A percentile compares a stretch with the other conserved stretches of the same genome.
Conservation (phyloP, 1,140 invertebrate species). For the Drosophila persimilis region DNA sequence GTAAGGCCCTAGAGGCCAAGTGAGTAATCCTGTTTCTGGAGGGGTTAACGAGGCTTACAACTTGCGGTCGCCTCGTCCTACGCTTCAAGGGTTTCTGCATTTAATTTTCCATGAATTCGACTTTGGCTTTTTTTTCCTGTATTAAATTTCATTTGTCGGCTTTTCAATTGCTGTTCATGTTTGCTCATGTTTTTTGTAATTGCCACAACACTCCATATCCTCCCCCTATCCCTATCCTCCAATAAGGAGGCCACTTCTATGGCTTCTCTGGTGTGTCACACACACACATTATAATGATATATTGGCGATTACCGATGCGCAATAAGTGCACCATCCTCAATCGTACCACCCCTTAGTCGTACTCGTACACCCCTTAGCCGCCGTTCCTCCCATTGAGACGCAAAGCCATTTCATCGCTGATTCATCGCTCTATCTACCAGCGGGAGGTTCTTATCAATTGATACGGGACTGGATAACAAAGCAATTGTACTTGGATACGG, state of each 20-base stretch:
- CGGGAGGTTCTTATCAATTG: constrained; percentile 46
- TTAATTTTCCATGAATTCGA: constrained; percentile 55
- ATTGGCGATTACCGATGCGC: constrained; percentile 46
- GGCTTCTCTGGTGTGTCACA: constrained; percentile 62
- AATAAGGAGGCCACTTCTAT: constrained; percentile 34
- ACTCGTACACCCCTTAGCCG: constrained; percentile 18
- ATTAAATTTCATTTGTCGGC: constrained; percentile 63
- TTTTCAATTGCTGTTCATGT: constrained; percentile 74
- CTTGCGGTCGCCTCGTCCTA: no score
- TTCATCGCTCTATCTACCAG: constrained; percentile 45
- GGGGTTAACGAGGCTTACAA: constrained; percentile 9
- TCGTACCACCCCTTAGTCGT: no score
- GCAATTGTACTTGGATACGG: constrained; percentile 42
- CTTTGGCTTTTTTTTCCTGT: constrained; percentile 25
- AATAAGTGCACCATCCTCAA: constrained; percentile 25
- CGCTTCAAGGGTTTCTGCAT: constrained; percentile 55
- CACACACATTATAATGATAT: constrained; percentile 46
- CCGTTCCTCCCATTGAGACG: constrained; percentile 6
- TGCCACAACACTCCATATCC: constrained; percentile 40
- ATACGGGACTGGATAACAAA: constrained; percentile 37
- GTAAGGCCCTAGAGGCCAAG: constrained; percentile 14
- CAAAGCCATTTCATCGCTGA: constrained; percentile 27
- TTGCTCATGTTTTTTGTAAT: constrained; percentile 78
- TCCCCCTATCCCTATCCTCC: not conserved
- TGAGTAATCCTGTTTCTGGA: not conserved